Evolutionary conservation across 2,888 invertebrate genomes (phyloP).

Genomic region (Drosophila kuntzei): DNA sequence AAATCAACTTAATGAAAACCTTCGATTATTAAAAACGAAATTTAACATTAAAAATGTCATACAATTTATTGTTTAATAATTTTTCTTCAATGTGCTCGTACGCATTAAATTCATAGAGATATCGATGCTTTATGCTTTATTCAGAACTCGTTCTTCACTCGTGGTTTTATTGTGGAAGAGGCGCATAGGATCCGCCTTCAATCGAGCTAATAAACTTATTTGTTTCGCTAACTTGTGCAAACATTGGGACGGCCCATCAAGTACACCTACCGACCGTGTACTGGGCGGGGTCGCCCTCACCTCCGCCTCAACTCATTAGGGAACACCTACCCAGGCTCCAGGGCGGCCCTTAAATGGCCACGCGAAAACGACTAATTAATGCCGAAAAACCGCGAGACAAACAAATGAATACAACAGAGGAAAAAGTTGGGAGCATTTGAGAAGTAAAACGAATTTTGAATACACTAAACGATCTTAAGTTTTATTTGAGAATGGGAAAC

Average conservation of each 20-base stretch:
- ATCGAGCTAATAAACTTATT: conserved; percentile 76
- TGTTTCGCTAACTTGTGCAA: conserved; percentile 69
- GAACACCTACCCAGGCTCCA: conserved; percentile 62
- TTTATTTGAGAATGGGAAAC: background rate
- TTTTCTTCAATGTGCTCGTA: background rate
- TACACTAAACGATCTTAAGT: background rate
- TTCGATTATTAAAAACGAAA: conserved; percentile 39
- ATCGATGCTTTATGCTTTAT: conserved; percentile 3
- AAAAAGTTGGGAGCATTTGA: background rate
- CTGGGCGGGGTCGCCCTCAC: conserved; percentile 55
- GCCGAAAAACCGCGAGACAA: conserved; percentile 61
- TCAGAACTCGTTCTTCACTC: background rate
- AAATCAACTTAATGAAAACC: conserved; percentile 52
- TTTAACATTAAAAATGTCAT: background rate
- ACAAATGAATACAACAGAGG: conserved; percentile 59
- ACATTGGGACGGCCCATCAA: conserved; percentile 69
- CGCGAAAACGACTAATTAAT: conserved; percentile 75
- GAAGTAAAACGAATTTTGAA: conserved; percentile 19
- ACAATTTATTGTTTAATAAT: background rate
- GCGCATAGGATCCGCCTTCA: conserved; percentile 45
- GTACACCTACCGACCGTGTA: conserved; percentile 61
- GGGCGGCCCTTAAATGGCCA: conserved; percentile 63
- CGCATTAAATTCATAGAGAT: conserved; percentile 27
- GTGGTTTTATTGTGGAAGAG: background rate
- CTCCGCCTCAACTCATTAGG: conserved; percentile 74